Conservation (phyloP, 2,113 vertebrate species). For the Maccullochella peelii region DNA sequence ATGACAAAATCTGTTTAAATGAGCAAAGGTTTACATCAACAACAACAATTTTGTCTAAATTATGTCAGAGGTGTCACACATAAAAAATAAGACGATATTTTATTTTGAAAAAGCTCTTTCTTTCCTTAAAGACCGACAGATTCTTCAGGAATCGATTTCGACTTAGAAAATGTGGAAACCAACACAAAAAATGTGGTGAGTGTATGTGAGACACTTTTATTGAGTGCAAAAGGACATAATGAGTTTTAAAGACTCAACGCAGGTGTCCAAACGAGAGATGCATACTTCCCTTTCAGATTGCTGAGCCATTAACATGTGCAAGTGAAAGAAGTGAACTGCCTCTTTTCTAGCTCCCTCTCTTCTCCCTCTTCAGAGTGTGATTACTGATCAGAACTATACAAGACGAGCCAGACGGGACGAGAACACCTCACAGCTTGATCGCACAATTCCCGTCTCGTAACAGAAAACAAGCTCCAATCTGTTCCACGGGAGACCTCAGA, state of each 20-base stretch:
- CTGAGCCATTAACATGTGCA: slow-evolving; percentile 12
- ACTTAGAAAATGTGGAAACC: neutral
- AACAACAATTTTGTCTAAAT: neutral
- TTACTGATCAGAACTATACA: slow-evolving; percentile 45
- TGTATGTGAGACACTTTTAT: slow-evolving; percentile 30
- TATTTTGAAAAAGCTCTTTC: neutral
- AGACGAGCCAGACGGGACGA: slow-evolving; percentile 42
- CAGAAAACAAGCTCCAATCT: slow-evolving; percentile 39
- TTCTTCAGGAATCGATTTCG: neutral
- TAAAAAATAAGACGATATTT: neutral
- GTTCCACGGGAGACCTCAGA: slow-evolving; percentile 24
- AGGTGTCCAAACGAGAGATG: slow-evolving; percentile 46
- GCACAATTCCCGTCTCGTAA: slow-evolving; percentile 18
- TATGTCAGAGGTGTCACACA: neutral
- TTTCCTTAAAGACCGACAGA: neutral
- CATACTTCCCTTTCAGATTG: slow-evolving; percentile 55
- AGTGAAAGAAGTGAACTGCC: slow-evolving; percentile 11
- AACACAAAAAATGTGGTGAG: slow-evolving; percentile 4
- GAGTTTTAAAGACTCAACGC: slow-evolving; percentile 32
- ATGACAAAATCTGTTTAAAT: neutral
- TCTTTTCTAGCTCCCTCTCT: slow-evolving; percentile 18
- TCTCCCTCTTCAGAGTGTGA: slow-evolving; percentile 36
- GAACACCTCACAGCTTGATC: slow-evolving; percentile 54
- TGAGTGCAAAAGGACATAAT: slow-evolving; percentile 21
- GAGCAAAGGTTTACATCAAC: neutral